Conservation (phyloP, 2,113 vertebrate species). For the Heterotilapia buettikoferi region DNA sequence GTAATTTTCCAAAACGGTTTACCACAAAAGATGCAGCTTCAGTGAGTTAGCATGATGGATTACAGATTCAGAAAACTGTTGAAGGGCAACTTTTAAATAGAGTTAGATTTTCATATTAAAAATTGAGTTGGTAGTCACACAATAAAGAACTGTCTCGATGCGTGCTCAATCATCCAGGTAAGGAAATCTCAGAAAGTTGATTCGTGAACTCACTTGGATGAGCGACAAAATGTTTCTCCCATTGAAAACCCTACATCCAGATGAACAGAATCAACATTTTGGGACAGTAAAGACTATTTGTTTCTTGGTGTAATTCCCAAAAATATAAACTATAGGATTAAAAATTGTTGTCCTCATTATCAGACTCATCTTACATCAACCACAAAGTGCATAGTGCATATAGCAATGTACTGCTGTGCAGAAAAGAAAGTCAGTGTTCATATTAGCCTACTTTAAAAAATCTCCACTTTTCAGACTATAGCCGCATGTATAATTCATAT, state of each 20-base stretch:
- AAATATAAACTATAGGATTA: background rate
- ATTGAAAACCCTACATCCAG: background rate
- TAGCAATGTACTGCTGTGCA: background rate
- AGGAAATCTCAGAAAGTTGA: background rate
- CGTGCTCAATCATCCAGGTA: background rate
- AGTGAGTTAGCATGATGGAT: background rate
- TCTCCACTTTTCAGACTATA: background rate
- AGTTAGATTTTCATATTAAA: background rate
- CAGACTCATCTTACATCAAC: background rate
- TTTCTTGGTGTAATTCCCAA: background rate
- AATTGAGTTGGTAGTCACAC: background rate
- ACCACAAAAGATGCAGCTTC: background rate
- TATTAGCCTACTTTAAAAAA: constrained; percentile 3
- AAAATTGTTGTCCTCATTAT: background rate
- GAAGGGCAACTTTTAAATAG: background rate
- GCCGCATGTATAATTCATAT: constrained; percentile 19
- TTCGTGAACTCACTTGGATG: background rate
- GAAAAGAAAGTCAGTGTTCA: background rate
- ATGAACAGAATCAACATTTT: background rate
- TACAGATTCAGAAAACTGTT: background rate
- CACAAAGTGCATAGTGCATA: background rate
- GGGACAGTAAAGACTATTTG: background rate
- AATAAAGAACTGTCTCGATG: background rate
- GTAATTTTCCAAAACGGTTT: background rate
- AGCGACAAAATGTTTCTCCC: background rate